Evolutionary conservation across 2,888 invertebrate genomes (phyloP).

Genomic region (Acronicta psi): DNA sequence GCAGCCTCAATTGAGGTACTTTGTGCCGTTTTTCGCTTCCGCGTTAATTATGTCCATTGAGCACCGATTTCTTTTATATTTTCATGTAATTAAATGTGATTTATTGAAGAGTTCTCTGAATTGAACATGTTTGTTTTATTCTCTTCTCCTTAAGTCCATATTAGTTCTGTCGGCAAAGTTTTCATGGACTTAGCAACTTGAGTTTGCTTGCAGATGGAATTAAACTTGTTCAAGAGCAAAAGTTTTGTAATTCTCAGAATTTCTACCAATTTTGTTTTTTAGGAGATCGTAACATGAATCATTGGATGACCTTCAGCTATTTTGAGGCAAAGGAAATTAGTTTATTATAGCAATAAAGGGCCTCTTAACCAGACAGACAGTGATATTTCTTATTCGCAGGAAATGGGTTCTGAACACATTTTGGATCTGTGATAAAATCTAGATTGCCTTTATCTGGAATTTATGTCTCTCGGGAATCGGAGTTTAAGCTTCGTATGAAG

Average conservation of each 20-base stretch:
- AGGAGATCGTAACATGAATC: conserved; percentile 8
- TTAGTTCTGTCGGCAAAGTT: conserved; percentile 13
- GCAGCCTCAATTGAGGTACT: conserved; percentile 31
- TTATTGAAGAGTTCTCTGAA: conserved; percentile 37
- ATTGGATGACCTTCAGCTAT: conserved; percentile 31
- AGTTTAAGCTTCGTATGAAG: conserved; percentile 36
- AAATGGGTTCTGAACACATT: conserved; percentile 49
- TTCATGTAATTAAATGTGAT: conserved; percentile 48
- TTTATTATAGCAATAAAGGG: conserved; percentile 27
- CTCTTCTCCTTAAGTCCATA: conserved; percentile 9
- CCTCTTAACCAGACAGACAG: conserved; percentile 11
- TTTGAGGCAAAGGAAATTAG: conserved; percentile 29
- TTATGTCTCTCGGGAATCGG: conserved; percentile 47
- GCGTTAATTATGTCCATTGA: conserved; percentile 52
- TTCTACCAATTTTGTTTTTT: conserved; percentile 6
- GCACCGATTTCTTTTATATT: conserved; percentile 51
- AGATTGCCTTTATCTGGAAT: conserved; percentile 46
- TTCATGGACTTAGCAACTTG: conserved; percentile 18
- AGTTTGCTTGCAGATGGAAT: conserved; percentile 5
- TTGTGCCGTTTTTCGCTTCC: conserved; percentile 41
- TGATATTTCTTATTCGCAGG: conserved; percentile 37
- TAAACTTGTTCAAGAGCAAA: conserved; percentile 8
- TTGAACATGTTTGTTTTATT: conserved; percentile 35
- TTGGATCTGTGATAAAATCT: conserved; percentile 45
- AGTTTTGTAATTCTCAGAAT: conserved; percentile 2